Evolutionary conservation across 2,888 invertebrate species (phyloP).

Genomic region (Nineta flava): DNA sequence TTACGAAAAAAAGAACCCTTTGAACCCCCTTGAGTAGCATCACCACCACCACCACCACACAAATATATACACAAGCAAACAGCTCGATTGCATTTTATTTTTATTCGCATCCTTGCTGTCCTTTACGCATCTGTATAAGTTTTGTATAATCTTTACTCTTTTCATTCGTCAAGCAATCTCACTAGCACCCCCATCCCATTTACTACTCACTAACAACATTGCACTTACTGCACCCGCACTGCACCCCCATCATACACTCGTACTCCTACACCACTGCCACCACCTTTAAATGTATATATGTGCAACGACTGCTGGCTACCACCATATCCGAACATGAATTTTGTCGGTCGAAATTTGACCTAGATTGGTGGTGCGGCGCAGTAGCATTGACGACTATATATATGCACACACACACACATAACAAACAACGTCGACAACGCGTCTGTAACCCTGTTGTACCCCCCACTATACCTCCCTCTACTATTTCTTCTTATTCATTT

Average conservation of each 20-base stretch:
- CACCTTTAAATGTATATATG: background rate
- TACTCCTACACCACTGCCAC: background rate
- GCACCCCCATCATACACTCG: no score
- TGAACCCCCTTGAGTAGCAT: background rate
- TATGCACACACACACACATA: no score
- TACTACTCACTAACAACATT: background rate
- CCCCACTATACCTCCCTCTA: background rate
- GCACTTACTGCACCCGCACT: background rate
- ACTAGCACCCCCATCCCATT: background rate
- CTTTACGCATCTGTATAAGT: background rate
- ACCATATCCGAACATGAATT: conserved; percentile 1
- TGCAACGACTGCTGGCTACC: background rate
- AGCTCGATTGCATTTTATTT: background rate
- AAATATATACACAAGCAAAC: no score
- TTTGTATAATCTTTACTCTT: background rate
- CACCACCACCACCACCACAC: no score
- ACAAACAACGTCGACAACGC: background rate
- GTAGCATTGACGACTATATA: background rate
- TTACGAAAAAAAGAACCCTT: background rate
- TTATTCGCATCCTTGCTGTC: background rate
- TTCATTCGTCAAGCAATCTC: background rate
- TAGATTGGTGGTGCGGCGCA: background rate
- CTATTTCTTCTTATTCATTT: background rate
- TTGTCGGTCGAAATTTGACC: conserved; percentile 5
- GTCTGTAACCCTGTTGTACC: background rate